Evolutionary conservation across 1,140 invertebrate genomes (phyloP).

Genomic region (Temnothorax nylanderi): DNA sequence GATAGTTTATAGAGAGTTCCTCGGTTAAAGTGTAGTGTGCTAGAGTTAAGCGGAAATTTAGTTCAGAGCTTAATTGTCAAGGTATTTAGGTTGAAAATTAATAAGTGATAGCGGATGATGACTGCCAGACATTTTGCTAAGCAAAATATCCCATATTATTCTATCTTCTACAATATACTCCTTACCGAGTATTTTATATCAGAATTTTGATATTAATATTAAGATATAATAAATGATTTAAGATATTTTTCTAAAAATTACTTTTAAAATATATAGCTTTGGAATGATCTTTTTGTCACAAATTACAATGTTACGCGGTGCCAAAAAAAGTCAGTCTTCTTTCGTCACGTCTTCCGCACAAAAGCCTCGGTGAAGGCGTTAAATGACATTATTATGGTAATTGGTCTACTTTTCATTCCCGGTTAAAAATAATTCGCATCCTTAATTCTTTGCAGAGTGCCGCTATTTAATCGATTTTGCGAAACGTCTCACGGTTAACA

Average conservation of each 20-base stretch:
- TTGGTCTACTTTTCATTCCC: constrained; percentile 32
- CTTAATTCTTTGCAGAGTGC: background rate
- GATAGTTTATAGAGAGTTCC: constrained; percentile 14
- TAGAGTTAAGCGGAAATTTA: constrained; percentile 43
- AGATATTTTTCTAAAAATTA: background rate
- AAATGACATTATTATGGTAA: constrained; percentile 41
- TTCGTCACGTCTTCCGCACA: background rate
- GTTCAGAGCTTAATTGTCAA: constrained; percentile 15
- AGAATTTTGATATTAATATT: background rate
- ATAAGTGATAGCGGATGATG: background rate
- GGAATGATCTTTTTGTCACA: background rate
- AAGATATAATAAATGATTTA: background rate
- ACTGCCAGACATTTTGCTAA: background rate
- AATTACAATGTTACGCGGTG: background rate
- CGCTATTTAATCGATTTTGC: constrained; percentile 18
- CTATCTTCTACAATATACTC: background rate
- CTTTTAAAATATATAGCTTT: background rate
- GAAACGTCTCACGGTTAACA: background rate
- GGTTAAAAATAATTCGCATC: constrained; percentile 30
- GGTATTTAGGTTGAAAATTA: constrained; percentile 32
- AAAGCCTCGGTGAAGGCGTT: background rate
- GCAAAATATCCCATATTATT: background rate
- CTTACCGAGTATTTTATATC: background rate
- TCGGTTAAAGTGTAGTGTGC: constrained; percentile 11
- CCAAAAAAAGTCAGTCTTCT: background rate